Conservation (phyloP, 1,140 invertebrate genomes). For the Dysdera silvatica region DNA sequence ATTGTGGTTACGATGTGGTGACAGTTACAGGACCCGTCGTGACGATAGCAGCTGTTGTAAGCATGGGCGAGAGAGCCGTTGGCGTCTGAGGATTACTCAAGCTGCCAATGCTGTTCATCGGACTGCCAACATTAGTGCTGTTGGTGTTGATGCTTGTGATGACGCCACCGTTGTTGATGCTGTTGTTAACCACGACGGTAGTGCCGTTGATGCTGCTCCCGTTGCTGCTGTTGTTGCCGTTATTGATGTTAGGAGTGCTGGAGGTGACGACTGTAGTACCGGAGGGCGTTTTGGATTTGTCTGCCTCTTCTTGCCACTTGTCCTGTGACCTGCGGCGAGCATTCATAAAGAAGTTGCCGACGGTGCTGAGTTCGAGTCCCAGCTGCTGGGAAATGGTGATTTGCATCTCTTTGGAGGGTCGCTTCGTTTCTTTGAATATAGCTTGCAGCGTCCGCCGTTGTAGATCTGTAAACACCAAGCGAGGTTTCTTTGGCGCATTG, state of each 20-base stretch:
- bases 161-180: background rate
- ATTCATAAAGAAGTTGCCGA: slow-evolving; percentile 99
- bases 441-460: slow-evolving; percentile 99
- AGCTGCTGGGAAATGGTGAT: slow-evolving; percentile 96
- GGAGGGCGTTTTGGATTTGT: background rate
- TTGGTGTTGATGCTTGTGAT: no score
- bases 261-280: slow-evolving; percentile 8
- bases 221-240: slow-evolving; percentile 21
- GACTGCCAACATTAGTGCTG: no score
- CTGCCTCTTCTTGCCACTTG: slow-evolving; percentile 89
- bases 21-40: no score
- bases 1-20: slow-evolving; percentile 26
- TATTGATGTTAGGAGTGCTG: slow-evolving; percentile 20
- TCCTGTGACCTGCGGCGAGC: slow-evolving; percentile 93
- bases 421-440: slow-evolving; percentile 99
- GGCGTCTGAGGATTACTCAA: no score
- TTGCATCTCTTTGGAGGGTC: slow-evolving; percentile 99
- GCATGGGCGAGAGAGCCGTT: no score
- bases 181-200: slow-evolving; percentile 27
- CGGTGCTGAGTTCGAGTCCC: slow-evolving; percentile 94
- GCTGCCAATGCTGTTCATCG: no score
- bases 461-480: slow-evolving; percentile 99
- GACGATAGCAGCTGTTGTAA: no score
- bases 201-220: slow-evolving; percentile 9
- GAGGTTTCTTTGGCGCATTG: slow-evolving; percentile 83